Evolutionary conservation across 2,888 invertebrate species (phyloP).

Genomic region (Agrotis clavis): DNA sequence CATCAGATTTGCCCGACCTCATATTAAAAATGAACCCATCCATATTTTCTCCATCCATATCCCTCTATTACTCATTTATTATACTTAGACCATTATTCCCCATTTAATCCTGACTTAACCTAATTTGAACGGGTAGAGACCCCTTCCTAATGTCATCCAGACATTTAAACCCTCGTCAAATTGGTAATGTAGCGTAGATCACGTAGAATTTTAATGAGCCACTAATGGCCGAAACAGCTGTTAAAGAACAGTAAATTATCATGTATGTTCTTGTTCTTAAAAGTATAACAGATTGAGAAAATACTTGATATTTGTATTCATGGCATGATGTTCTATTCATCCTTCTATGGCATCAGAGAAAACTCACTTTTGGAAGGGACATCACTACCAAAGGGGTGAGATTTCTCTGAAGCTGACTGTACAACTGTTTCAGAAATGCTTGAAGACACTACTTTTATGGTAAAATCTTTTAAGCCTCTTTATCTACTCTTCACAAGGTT

Average conservation of each 20-base stretch:
- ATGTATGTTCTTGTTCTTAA: background rate
- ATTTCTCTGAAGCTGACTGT: no score
- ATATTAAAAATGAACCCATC: no score
- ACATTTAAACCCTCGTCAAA: slow-evolving; percentile 22
- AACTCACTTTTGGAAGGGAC: no score
- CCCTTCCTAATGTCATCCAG: background rate
- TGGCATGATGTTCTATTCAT: background rate
- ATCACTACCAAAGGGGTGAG: no score
- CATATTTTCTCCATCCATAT: no score
- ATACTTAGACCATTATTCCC: background rate
- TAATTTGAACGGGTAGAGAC: background rate
- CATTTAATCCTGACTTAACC: background rate
- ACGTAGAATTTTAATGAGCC: slow-evolving; percentile 23
- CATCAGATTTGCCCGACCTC: no score
- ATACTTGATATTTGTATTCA: background rate
- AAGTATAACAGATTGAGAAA: background rate
- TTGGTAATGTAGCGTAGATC: slow-evolving; percentile 36
- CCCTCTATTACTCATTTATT: no score
- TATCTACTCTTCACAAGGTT: no score
- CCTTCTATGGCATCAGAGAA: background rate
- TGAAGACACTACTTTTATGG: background rate
- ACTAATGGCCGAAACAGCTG: slow-evolving; percentile 21
- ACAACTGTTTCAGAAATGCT: background rate
- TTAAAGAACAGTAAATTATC: slow-evolving; percentile 45
- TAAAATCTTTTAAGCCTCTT: background rate